These are phyloP conservation scores for Centruroides vittatus DNA, from an alignment of 1,140 invertebrate genomes.

Conservation along the genomic window DNA sequence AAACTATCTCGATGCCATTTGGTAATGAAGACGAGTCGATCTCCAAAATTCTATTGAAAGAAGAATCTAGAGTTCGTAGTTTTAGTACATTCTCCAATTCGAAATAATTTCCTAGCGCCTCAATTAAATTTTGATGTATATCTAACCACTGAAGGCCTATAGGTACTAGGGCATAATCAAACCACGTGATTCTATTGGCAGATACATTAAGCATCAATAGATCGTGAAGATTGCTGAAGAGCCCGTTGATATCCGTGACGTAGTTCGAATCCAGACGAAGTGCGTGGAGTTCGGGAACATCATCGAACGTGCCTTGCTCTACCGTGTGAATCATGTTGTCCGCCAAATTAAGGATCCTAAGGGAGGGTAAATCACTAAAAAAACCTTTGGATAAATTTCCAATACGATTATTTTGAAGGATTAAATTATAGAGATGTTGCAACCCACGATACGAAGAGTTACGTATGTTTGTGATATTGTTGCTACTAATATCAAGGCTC, in stretches of 20 bases:
- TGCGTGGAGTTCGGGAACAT: constrained; percentile 61
- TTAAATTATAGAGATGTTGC: constrained; percentile 58
- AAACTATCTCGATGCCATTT: constrained; percentile 57
- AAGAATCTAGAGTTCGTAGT: constrained; percentile 62
- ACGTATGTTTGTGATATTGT: constrained; percentile 60
- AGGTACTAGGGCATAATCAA: constrained; percentile 77
- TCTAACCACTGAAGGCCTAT: constrained; percentile 70
- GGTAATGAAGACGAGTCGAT: constrained; percentile 58
- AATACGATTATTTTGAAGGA: constrained; percentile 73
- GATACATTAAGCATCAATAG: constrained; percentile 81
- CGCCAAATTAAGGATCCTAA: constrained; percentile 77
- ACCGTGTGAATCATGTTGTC: constrained; percentile 64
- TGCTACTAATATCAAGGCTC: constrained; percentile 67
- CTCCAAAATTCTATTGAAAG: constrained; percentile 61
- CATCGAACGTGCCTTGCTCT: constrained; percentile 65
- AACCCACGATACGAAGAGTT: constrained; percentile 66
- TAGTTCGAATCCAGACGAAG: constrained; percentile 73
- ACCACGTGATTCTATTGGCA: constrained; percentile 75
- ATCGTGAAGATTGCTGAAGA: constrained; percentile 65
- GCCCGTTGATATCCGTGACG: constrained; percentile 63
- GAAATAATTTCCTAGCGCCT: constrained; percentile 70
- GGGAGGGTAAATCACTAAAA: constrained; percentile 56
- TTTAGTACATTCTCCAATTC: constrained; percentile 49
- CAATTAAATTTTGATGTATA: constrained; percentile 72
- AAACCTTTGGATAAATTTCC: constrained; percentile 66